Evolutionary conservation across 2,888 invertebrate species (phyloP).

Genomic region (Dryadula phaetusa): DNA sequence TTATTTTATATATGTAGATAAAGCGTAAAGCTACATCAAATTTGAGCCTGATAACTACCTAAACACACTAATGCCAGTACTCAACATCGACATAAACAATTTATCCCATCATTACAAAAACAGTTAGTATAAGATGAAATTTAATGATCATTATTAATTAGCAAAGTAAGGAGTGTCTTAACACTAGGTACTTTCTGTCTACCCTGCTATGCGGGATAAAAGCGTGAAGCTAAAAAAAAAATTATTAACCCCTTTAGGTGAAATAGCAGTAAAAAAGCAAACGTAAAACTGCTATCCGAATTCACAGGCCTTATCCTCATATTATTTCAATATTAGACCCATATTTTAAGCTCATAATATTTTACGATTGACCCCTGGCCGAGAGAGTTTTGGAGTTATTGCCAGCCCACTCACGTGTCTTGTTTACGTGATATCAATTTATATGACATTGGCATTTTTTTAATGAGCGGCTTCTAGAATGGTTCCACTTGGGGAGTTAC

Average conservation of each 20-base stretch:
- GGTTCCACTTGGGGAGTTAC: too few relatives aligned
- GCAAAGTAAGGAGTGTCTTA: too few relatives aligned
- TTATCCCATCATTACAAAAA: not conserved
- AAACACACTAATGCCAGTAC: too few relatives aligned
- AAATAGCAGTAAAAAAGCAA: constrained; percentile 24
- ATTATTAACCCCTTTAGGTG: constrained; percentile 15
- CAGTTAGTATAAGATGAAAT: constrained; percentile 1
- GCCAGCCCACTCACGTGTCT: constrained; percentile 45
- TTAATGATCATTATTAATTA: constrained; percentile 25
- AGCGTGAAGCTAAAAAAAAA: too few relatives aligned
- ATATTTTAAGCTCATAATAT: constrained; percentile 51
- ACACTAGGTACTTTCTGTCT: too few relatives aligned
- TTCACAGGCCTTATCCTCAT: constrained; percentile 30
- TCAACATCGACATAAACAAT: not conserved
- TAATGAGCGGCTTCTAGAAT: not conserved
- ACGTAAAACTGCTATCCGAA: constrained; percentile 30
- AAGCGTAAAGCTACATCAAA: too few relatives aligned
- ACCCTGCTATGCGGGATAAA: too few relatives aligned
- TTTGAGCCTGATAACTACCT: too few relatives aligned
- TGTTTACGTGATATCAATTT: constrained; percentile 48
- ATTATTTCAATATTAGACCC: constrained; percentile 49
- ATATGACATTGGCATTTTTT: constrained; percentile 35
- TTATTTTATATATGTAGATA: too few relatives aligned
- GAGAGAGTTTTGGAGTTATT: constrained; percentile 38
- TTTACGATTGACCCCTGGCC: constrained; percentile 52